phyloP scores from a whole-genome alignment of 1,140 invertebrate species.

The Ceratina japonica region DNA sequence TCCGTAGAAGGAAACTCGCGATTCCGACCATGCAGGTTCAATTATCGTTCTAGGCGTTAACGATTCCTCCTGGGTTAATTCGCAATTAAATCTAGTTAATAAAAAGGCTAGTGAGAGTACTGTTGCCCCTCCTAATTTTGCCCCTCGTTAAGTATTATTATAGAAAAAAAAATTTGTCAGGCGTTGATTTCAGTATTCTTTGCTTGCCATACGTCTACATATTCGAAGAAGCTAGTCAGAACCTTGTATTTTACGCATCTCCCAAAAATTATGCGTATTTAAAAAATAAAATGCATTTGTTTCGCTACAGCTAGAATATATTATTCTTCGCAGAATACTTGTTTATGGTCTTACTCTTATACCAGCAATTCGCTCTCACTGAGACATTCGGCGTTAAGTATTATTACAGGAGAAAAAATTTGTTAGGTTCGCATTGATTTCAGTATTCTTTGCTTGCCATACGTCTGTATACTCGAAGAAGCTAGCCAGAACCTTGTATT shows the following conservation, averaged over 20 bases:
- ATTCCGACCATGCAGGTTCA: slow-evolving; percentile 80
- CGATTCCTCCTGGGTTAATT: too few relatives aligned
- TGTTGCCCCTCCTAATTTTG: neutral
- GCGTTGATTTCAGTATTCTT: neutral
- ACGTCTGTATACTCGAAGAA: neutral
- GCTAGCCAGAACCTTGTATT: neutral
- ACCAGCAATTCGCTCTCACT: too few relatives aligned
- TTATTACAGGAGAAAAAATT: neutral
- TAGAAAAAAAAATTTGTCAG: neutral
- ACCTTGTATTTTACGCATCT: neutral
- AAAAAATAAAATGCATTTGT: too few relatives aligned
- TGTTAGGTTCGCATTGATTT: neutral
- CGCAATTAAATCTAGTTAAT: too few relatives aligned
- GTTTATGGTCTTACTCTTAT: too few relatives aligned
- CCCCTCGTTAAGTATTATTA: neutral
- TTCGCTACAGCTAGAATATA: too few relatives aligned
- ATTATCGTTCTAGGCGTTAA: slow-evolving; percentile 21
- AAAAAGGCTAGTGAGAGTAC: too few relatives aligned
- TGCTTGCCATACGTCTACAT: neutral
- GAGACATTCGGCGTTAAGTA: neutral
- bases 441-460: neutral
- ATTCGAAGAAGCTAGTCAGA: neutral
- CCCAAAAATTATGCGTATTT: too few relatives aligned
- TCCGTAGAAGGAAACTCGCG: slow-evolving; percentile 82
- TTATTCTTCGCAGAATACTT: too few relatives aligned